A percentile compares a stretch with the other conserved stretches of the same genome.
phyloP scores from a whole-genome alignment of 2,888 invertebrate genomes.

The Rhaphigaster nebulosa region DNA sequence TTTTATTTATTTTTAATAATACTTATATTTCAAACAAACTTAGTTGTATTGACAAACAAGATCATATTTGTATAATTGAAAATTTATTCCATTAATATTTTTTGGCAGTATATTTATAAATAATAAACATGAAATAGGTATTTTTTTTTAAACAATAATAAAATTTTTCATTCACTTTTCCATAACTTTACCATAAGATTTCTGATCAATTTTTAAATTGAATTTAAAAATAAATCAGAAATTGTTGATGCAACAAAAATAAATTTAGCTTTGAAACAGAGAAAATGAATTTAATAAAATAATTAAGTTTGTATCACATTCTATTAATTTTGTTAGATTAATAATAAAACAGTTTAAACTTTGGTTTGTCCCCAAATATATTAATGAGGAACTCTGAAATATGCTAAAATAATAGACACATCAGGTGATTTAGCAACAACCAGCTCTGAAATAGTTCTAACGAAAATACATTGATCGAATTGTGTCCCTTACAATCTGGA shows the following conservation, averaged over 20 bases:
- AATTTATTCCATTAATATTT: neutral
- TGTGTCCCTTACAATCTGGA: too few species aligned
- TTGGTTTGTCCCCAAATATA: neutral
- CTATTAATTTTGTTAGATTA: neutral
- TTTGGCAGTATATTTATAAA: neutral
- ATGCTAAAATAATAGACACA: too few species aligned
- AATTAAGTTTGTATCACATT: neutral
- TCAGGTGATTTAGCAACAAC: too few species aligned
- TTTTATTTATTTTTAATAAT: slow-evolving; percentile 18
- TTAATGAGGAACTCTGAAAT: neutral
- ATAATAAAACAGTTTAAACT: neutral
- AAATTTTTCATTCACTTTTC: neutral
- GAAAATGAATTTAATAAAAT: neutral
- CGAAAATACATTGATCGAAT: too few species aligned
- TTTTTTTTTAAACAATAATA: neutral
- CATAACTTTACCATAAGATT: neutral
- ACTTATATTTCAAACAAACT: neutral
- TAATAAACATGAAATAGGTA: neutral
- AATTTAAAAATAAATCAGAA: neutral
- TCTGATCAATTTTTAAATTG: neutral
- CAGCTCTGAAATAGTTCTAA: too few species aligned
- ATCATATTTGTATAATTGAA: neutral
- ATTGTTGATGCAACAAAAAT: neutral
- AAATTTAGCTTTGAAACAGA: neutral
- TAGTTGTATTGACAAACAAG: neutral